These are phyloP conservation scores for Podargus strigoides DNA, from an alignment of 2,797 vertebrate genomes.

Conservation along the genomic window DNA sequence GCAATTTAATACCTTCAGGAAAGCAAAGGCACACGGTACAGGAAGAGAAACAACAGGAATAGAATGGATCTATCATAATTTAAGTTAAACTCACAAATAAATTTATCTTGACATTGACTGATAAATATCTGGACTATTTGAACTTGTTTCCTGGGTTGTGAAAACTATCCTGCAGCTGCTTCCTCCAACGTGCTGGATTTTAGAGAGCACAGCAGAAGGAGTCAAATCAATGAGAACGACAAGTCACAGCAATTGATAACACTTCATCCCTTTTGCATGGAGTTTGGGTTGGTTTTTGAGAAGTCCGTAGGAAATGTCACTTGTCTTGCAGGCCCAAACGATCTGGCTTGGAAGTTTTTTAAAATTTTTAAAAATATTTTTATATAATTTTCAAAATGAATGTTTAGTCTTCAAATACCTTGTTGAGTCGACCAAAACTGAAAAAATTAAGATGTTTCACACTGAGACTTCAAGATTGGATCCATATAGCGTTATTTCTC, in stretches of 20 bases:
- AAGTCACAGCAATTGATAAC: neutral
- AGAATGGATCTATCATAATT: slow-evolving; percentile 28
- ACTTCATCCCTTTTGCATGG: accelerated
- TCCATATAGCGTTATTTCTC: neutral
- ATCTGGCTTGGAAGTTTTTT: accelerated
- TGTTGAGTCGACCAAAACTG: neutral
- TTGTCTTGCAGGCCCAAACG: neutral
- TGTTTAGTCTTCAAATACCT: neutral
- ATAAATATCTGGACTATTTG: slow-evolving; percentile 10
- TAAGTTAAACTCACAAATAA: neutral
- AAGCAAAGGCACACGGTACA: slow-evolving; percentile 26
- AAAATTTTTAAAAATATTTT: neutral
- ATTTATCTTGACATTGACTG: slow-evolving; percentile 30
- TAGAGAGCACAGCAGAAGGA: neutral
- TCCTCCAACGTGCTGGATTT: neutral
- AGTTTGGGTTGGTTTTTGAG: neutral
- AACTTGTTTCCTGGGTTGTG: slow-evolving; percentile 15
- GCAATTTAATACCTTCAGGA: slow-evolving; percentile 49
- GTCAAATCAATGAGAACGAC: neutral
- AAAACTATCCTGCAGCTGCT: slow-evolving; percentile 6
- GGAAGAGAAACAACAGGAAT: slow-evolving; percentile 27
- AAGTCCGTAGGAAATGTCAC: neutral
- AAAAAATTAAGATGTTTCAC: neutral
- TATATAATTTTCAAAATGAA: neutral
- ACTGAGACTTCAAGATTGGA: neutral